These are phyloP conservation scores for Macquaria australasica DNA, from an alignment of 2,113 vertebrate species.

Conservation along the genomic window DNA sequence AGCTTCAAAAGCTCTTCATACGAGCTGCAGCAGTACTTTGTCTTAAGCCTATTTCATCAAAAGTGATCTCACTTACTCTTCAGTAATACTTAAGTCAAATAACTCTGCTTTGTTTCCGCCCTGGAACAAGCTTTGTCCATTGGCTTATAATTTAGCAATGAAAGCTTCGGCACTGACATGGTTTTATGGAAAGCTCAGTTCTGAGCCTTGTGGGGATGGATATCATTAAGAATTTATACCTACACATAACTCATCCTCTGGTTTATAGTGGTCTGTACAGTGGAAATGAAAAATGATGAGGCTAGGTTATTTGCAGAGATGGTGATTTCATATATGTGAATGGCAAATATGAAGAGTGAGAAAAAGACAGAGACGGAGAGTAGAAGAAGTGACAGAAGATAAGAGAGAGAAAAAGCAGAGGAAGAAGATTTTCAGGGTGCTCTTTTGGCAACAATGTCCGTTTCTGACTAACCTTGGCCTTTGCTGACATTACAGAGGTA, in stretches of 20 bases:
- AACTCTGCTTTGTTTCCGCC: constrained; percentile 31
- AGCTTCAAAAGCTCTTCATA: constrained; percentile 3
- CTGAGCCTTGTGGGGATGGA: constrained; percentile 43
- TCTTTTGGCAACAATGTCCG: neutral
- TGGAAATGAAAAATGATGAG: constrained; percentile 32
- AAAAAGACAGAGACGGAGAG: neutral
- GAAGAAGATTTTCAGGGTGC: neutral
- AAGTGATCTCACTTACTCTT: constrained; percentile 33
- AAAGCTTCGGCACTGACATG: constrained; percentile 22
- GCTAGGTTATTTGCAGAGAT: constrained; percentile 28
- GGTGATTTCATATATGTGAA: constrained; percentile 24
- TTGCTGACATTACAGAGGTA: constrained; percentile 69
- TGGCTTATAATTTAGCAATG: constrained; percentile 36
- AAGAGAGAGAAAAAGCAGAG: neutral
- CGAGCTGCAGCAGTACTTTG: constrained; percentile 26
- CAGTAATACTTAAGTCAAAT: constrained; percentile 46
- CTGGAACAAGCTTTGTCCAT: constrained; percentile 19
- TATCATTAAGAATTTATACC: constrained; percentile 59
- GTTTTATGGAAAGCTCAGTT: constrained; percentile 44
- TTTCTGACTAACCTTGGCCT: constrained; percentile 72
- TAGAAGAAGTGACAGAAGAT: neutral
- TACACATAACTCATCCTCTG: constrained; percentile 35
- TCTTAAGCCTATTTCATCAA: constrained; percentile 34
- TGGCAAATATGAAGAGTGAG: constrained; percentile 4
- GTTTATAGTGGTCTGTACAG: constrained; percentile 33